Evolutionary conservation across 2,888 invertebrate species (phyloP).

Genomic region (Eupithecia abbreviata): DNA sequence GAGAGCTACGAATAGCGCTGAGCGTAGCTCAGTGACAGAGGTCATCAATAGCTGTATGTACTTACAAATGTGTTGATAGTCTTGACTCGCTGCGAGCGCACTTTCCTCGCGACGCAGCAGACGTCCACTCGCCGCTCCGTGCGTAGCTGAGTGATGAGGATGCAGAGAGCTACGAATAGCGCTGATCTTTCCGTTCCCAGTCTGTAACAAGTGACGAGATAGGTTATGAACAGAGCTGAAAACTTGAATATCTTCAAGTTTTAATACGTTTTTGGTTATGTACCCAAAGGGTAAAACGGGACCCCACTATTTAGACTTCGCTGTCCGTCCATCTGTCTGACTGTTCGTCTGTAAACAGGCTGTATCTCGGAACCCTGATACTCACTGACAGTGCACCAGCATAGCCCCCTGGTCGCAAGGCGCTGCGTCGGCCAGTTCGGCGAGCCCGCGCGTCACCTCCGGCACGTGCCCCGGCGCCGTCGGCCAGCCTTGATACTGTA

Average conservation of each 20-base stretch:
- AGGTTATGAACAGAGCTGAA: background rate
- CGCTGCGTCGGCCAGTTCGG: slow-evolving; percentile 91
- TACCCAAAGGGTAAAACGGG: no score
- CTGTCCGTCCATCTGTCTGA: no score
- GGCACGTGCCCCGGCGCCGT: slow-evolving; percentile 92
- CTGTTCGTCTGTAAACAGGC: no score
- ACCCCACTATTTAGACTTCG: no score
- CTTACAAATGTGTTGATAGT: slow-evolving; percentile 93
- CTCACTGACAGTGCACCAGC: slow-evolving; percentile 93
- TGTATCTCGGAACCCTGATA: slow-evolving; percentile 66
- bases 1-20: slow-evolving; percentile 17
- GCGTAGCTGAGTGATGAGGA: slow-evolving; percentile 92
- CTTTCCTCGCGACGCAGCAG: slow-evolving; percentile 91
- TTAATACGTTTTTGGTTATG: no score
- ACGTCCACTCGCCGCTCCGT: slow-evolving; percentile 94
- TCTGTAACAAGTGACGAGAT: slow-evolving; percentile 37
- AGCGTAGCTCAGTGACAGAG: background rate
- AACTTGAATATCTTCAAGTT: no score
- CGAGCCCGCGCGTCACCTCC: slow-evolving; percentile 93
- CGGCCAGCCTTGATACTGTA: slow-evolving; percentile 87
- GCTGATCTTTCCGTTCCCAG: slow-evolving; percentile 93
- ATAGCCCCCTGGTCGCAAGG: slow-evolving; percentile 80
- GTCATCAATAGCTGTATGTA: slow-evolving; percentile 27
- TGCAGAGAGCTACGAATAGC: slow-evolving; percentile 94
- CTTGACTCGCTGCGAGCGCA: slow-evolving; percentile 92